A percentile compares a stretch with the other conserved stretches of the same genome.
phyloP scores from a whole-genome alignment of 2,888 invertebrate species.

The Lepeophtheirus nordmannii region DNA sequence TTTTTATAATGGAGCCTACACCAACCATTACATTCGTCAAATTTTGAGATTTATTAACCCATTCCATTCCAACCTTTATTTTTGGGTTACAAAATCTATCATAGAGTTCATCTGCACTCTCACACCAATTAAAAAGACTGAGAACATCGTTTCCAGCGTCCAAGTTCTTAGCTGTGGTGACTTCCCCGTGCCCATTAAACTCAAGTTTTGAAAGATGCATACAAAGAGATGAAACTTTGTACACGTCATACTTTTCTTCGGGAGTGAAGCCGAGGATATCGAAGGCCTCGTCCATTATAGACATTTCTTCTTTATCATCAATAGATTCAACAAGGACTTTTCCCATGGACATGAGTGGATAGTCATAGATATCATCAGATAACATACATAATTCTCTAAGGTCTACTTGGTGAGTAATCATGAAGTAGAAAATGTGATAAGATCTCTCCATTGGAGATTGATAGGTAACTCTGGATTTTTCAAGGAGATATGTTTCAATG shows the following conservation, averaged over 20 bases:
- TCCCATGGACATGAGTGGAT: conserved; percentile 58
- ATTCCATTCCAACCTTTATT: conserved; percentile 98
- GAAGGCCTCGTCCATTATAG: conserved; percentile 44
- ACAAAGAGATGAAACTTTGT: conserved; percentile 92
- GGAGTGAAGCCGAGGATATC: conserved; percentile 43
- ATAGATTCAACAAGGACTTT: conserved; percentile 54
- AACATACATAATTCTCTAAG: conserved; percentile 52
- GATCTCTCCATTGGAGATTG: conserved; percentile 95
- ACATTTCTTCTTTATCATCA: conserved; percentile 25
- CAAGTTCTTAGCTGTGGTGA: conserved; percentile 87
- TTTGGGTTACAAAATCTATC: conserved; percentile 90
- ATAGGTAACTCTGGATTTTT: conserved; percentile 99
- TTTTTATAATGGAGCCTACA: conserved; percentile 87
- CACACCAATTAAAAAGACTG: conserved; percentile 75
- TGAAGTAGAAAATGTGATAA: conserved; percentile 99
- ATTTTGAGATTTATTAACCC: conserved; percentile 97
- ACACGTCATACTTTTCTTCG: conserved; percentile 40
- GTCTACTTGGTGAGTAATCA: conserved; percentile 80
- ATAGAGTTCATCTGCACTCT: conserved; percentile 72
- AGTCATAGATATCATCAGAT: conserved; percentile 61
- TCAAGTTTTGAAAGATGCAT: conserved; percentile 99
- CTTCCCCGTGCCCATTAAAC: conserved; percentile 99
- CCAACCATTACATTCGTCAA: conserved; percentile 55
- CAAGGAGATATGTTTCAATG: conserved; percentile 98
- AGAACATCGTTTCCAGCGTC: conserved; percentile 66